phyloP scores from a whole-genome alignment of 2,113 vertebrate species.

The Xiphophorus hellerii region DNA sequence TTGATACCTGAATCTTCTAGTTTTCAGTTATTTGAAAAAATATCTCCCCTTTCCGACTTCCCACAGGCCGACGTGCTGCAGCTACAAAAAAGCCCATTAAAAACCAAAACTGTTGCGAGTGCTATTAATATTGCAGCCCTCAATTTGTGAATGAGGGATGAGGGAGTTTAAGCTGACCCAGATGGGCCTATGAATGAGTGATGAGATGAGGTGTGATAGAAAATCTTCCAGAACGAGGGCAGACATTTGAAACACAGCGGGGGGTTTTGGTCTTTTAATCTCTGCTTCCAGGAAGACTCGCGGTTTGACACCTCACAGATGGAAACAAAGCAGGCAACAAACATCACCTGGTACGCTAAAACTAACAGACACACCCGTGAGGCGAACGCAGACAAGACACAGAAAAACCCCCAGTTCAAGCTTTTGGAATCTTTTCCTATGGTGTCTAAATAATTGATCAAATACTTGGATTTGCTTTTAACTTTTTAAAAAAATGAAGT shows the following conservation, averaged over 20 bases:
- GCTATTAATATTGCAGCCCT: conserved; percentile 77
- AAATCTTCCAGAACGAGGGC: conserved; percentile 21
- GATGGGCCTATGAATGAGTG: conserved; percentile 72
- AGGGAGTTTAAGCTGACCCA: conserved; percentile 70
- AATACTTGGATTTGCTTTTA: neutral
- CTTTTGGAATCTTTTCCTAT: neutral
- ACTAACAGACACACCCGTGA: conserved; percentile 5
- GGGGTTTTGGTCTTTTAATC: conserved; percentile 22
- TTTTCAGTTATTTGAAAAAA: too few species aligned
- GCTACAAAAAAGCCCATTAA: conserved; percentile 60
- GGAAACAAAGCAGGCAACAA: conserved; percentile 15
- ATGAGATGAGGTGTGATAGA: conserved; percentile 56
- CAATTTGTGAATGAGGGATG: conserved; percentile 76
- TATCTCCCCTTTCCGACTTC: conserved; percentile 4
- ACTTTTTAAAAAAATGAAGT: neutral
- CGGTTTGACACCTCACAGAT: conserved; percentile 25
- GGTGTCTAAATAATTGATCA: neutral
- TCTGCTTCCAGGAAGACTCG: conserved; percentile 25
- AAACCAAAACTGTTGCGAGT: conserved; percentile 60
- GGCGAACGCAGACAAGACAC: conserved; percentile 15
- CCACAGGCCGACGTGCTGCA: conserved; percentile 27
- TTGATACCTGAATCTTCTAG: too few species aligned
- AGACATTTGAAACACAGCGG: conserved; percentile 4
- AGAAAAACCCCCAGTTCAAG: conserved; percentile 13
- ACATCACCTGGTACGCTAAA: neutral